Evolutionary conservation across 2,888 invertebrate species (phyloP).

Genomic region (Scaptomyza reducta): DNA sequence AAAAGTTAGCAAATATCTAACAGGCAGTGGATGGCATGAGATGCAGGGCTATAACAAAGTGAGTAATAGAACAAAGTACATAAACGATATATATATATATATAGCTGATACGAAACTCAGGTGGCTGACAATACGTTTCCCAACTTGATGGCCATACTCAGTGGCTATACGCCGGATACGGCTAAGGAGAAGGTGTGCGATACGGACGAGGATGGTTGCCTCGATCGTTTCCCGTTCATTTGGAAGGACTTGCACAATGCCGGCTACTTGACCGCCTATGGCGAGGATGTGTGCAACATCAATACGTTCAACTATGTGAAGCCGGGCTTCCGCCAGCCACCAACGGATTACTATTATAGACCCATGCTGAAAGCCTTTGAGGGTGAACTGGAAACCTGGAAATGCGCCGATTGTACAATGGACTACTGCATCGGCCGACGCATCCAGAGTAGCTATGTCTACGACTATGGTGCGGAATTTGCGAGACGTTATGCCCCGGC

Average conservation of each 20-base stretch:
- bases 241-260: slow-evolving; percentile 89
- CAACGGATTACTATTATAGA: slow-evolving; percentile 91
- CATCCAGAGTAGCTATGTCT: slow-evolving; percentile 87
- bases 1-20: slow-evolving; percentile 87
- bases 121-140: slow-evolving; percentile 94
- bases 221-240: slow-evolving; percentile 89
- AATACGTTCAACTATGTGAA: slow-evolving; percentile 88
- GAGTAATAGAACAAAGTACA: not conserved
- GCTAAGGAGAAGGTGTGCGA: slow-evolving; percentile 84
- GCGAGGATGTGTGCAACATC: slow-evolving; percentile 87
- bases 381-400: slow-evolving; percentile 73
- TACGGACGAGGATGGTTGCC: slow-evolving; percentile 84
- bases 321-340: slow-evolving; percentile 88
- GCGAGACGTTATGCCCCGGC: slow-evolving; percentile 86
- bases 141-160: slow-evolving; percentile 91
- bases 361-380: slow-evolving; percentile 89
- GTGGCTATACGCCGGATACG: slow-evolving; percentile 86
- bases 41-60: slow-evolving; percentile 90
- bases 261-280: slow-evolving; percentile 90
- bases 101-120: slow-evolving; percentile 79
- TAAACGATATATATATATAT: not conserved
- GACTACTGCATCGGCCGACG: slow-evolving; percentile 86
- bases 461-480: slow-evolving; percentile 88
- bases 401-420: slow-evolving; percentile 61
- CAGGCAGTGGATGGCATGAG: slow-evolving; percentile 87